phyloP scores from a whole-genome alignment of 2,888 invertebrate genomes.

The Morpho deidamia region DNA sequence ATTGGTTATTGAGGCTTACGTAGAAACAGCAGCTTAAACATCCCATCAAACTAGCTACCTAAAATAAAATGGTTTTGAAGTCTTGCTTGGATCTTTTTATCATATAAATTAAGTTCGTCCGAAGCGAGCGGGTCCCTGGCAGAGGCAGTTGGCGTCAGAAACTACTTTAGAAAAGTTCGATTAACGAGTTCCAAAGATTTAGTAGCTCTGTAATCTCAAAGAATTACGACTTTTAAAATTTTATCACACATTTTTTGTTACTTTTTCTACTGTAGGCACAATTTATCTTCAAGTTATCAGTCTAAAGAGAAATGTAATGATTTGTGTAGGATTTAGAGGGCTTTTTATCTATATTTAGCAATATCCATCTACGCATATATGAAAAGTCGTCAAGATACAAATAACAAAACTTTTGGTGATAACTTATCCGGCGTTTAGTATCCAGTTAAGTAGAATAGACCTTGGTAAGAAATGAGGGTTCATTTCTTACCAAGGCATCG shows the following conservation, averaged over 20 bases:
- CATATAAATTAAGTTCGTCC: constrained; percentile 67
- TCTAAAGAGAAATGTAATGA: too few species aligned
- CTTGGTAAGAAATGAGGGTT: too few species aligned
- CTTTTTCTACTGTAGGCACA: not conserved
- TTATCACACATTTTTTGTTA: constrained; percentile 41
- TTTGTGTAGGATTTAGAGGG: too few species aligned
- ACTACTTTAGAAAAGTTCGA: constrained; percentile 69
- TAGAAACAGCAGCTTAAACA: not conserved
- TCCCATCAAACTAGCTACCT: constrained; percentile 2
- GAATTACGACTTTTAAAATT: constrained; percentile 55
- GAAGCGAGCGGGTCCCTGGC: constrained; percentile 52
- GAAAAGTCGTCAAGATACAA: too few species aligned
- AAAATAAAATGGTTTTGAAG: constrained; percentile 7
- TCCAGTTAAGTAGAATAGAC: too few species aligned
- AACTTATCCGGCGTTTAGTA: too few species aligned
- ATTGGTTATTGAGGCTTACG: too few species aligned
- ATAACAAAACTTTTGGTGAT: too few species aligned
- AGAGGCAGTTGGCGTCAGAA: constrained; percentile 68
- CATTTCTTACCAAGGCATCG: too few species aligned
- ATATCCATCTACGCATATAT: too few species aligned
- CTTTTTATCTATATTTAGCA: too few species aligned
- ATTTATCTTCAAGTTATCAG: too few species aligned
- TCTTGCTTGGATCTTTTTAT: constrained; percentile 53
- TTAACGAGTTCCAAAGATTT: constrained; percentile 73
- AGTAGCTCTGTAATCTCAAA: constrained; percentile 62